Conservation (phyloP, 2,888 invertebrate species). For the Exocentrus adspersus region DNA sequence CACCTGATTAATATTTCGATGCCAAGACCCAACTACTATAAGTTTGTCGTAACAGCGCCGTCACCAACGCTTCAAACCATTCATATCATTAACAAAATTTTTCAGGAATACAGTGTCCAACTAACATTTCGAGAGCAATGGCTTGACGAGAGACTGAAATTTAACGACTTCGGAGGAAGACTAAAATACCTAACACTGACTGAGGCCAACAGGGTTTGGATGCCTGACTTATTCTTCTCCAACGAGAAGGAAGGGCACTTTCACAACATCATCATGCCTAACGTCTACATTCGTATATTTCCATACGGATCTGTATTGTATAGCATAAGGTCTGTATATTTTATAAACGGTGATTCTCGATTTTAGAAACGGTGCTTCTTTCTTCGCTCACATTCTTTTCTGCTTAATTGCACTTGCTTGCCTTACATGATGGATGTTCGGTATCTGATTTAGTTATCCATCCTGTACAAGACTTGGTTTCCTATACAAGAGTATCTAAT, state of each 20-base stretch:
- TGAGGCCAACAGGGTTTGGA: constrained; percentile 96
- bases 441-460: no score
- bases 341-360: no score
- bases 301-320: constrained; percentile 95
- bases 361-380: no score
- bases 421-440: no score
- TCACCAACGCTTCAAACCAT: not conserved
- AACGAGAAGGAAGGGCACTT: constrained; percentile 98
- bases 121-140: constrained; percentile 97
- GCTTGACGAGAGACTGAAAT: constrained; percentile 91
- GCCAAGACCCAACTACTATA: constrained; percentile 12
- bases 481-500: no score
- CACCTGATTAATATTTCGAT: not conserved
- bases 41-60: not conserved
- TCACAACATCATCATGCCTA: constrained; percentile 97
- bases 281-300: constrained; percentile 96
- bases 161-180: constrained; percentile 88
- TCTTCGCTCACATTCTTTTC: no score
- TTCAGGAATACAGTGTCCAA: constrained; percentile 97
- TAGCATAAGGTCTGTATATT: constrained; percentile 80
- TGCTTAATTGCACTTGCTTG: no score
- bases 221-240: constrained; percentile 97
- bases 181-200: constrained; percentile 92
- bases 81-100: constrained; percentile 54
- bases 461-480: no score